Conservation (phyloP, 2,888 invertebrate species). For the Rhagonycha lutea region DNA sequence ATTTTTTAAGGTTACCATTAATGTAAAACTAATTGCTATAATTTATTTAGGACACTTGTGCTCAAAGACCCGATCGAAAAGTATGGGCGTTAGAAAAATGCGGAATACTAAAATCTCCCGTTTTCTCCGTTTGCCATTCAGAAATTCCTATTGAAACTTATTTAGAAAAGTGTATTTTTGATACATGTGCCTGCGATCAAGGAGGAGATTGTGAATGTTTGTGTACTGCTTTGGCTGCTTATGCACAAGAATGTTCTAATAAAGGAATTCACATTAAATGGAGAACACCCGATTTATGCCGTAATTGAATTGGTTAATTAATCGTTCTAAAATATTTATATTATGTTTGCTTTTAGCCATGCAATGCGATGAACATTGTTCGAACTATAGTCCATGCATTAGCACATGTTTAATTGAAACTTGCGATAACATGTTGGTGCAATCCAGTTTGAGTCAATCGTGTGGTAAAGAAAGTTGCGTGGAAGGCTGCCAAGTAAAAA, state of each 20-base stretch:
- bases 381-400: constrained; percentile 80
- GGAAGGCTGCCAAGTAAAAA: constrained; percentile 80
- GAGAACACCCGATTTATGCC: constrained; percentile 81
- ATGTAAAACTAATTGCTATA: background rate
- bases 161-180: constrained; percentile 77
- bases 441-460: constrained; percentile 63
- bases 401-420: constrained; percentile 82
- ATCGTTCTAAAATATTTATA: background rate
- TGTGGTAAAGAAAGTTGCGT: constrained; percentile 78
- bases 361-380: constrained; percentile 84
- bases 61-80: constrained; percentile 73
- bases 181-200: constrained; percentile 86
- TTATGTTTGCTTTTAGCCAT: constrained; percentile 64
- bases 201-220: constrained; percentile 90
- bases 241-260: constrained; percentile 80
- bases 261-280: constrained; percentile 79
- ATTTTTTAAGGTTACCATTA: constrained; percentile 25
- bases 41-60: constrained; percentile 70
- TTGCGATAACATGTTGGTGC: constrained; percentile 77
- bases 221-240: constrained; percentile 86
- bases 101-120: constrained; percentile 70
- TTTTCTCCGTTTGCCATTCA: constrained; percentile 77
- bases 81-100: constrained; percentile 82
- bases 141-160: constrained; percentile 76
- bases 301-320: constrained; percentile 61